Conservation (phyloP, 2,797 vertebrate genomes). For the Diglossa cyanea region DNA sequence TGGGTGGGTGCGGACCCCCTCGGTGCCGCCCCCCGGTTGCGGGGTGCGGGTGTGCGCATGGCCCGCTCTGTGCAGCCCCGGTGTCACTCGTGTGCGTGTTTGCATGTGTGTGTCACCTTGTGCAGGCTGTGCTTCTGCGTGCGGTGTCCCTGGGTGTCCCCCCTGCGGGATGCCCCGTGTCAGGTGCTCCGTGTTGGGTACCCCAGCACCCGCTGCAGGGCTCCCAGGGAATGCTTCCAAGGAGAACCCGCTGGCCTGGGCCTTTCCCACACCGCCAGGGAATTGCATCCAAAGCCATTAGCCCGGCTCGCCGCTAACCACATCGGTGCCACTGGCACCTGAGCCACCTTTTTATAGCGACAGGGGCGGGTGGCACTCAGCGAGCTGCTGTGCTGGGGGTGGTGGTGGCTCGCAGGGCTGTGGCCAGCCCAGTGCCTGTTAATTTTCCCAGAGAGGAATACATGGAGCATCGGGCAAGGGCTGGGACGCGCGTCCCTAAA, state of each 20-base stretch:
- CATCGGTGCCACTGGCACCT: neutral
- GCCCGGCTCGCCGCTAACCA: neutral
- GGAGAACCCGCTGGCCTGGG: neutral
- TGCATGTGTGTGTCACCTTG: slow-evolving; percentile 2
- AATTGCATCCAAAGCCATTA: neutral
- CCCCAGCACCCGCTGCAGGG: neutral
- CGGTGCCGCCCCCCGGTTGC: neutral
- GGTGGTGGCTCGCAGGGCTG: neutral
- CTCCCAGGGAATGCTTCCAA: neutral
- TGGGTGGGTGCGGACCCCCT: neutral
- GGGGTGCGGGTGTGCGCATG: neutral
- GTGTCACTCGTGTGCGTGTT: neutral
- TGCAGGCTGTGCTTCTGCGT: neutral
- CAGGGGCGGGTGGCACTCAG: neutral
- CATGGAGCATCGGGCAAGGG: neutral
- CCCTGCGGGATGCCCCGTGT: neutral
- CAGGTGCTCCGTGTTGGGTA: neutral
- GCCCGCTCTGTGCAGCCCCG: neutral
- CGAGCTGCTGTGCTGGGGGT: neutral
- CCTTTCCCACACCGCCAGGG: neutral
- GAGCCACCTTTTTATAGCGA: neutral
- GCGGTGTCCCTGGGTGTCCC: neutral
- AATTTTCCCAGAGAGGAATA: neutral
- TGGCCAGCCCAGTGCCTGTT: neutral
- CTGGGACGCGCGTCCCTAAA: neutral